phyloP scores from a whole-genome alignment of 2,888 invertebrate genomes.

The Erebia aethiops region DNA sequence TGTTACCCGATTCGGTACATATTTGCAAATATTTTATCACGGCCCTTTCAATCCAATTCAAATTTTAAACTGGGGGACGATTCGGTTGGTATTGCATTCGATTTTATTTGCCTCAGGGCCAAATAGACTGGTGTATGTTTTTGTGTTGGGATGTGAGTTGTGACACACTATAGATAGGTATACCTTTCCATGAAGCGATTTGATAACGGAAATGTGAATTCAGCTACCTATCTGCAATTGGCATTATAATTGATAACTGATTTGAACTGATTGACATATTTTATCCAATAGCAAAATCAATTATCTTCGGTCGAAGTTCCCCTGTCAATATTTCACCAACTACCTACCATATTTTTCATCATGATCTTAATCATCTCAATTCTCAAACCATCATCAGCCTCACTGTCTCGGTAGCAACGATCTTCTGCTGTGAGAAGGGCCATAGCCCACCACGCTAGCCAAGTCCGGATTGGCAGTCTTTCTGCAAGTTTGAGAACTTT shows the following conservation, averaged over 20 bases:
- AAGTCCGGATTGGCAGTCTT: too few species aligned
- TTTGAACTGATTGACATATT: neutral
- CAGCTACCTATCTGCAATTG: neutral
- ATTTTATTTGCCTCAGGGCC: neutral
- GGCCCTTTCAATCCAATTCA: slow-evolving; percentile 13
- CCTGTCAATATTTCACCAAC: too few species aligned
- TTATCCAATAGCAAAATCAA: neutral
- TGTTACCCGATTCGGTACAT: slow-evolving; percentile 17
- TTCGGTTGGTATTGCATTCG: slow-evolving; percentile 10
- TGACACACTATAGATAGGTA: neutral
- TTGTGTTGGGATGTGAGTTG: neutral
- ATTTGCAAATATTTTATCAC: slow-evolving; percentile 19
- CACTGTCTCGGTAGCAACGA: too few species aligned
- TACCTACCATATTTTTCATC: too few species aligned
- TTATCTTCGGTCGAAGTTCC: too few species aligned
- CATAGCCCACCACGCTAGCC: too few species aligned
- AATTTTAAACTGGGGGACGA: slow-evolving; percentile 15
- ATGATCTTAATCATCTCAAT: too few species aligned
- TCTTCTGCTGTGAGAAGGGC: too few species aligned
- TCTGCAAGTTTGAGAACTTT: too few species aligned
- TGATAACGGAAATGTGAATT: neutral
- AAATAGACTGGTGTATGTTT: neutral
- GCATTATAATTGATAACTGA: neutral
- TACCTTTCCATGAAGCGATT: neutral
- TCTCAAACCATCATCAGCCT: too few species aligned